Percentiles rank a stretch among this genome's conserved stretches.
Evolutionary conservation across 2,888 invertebrate genomes (phyloP).

Genomic region (Fragum whitleyi): DNA sequence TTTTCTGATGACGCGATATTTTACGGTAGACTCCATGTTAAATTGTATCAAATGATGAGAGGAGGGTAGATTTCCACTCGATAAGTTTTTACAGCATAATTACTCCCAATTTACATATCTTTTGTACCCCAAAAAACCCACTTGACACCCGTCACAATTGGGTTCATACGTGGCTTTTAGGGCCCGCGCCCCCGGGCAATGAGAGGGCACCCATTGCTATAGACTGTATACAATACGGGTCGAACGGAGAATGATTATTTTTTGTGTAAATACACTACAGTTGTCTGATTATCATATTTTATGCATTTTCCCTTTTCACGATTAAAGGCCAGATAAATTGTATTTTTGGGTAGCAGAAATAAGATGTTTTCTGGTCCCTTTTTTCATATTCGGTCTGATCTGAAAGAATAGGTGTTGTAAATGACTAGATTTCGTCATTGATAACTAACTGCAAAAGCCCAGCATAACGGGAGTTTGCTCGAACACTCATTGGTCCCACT

Average conservation of each 20-base stretch:
- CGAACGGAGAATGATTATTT: background rate
- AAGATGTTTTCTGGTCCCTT: no score
- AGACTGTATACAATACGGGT: constrained; percentile 13
- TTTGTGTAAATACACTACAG: constrained; percentile 4
- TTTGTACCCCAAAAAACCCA: constrained; percentile 33
- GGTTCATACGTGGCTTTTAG: constrained; percentile 10
- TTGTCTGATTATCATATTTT: constrained; percentile 20
- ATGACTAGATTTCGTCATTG: no score
- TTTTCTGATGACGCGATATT: background rate
- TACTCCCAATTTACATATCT: constrained; percentile 57
- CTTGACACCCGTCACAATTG: constrained; percentile 54
- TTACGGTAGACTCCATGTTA: constrained; percentile 7
- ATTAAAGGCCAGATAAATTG: background rate
- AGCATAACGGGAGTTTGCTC: no score
- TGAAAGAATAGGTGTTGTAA: no score
- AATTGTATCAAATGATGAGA: constrained; percentile 12
- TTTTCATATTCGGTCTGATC: no score
- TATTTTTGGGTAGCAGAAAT: no score
- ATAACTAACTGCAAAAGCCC: no score
- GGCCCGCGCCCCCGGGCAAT: constrained; percentile 15
- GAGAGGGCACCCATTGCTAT: constrained; percentile 18
- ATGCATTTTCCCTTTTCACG: background rate
- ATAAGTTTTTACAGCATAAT: constrained; percentile 41
- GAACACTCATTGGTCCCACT: no score
- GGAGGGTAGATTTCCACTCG: constrained; percentile 21